Conservation (phyloP, 2,888 invertebrate species). For the Toxonevra muliebris region DNA sequence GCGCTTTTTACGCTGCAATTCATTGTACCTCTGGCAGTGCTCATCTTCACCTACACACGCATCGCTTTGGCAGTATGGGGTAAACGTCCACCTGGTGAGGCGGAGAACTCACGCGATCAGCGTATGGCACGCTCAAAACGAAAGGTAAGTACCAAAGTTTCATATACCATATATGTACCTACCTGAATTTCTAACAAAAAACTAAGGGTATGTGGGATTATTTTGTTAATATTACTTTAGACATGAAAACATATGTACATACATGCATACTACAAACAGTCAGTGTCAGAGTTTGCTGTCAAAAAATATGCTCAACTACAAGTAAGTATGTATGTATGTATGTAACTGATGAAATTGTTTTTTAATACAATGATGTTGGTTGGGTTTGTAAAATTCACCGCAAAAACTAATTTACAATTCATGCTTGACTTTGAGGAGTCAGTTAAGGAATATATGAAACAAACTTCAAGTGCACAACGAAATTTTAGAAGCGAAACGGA, state of each 20-base stretch:
- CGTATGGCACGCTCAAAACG: constrained; percentile 85
- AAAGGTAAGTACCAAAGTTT: constrained; percentile 72
- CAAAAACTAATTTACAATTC: too few species aligned
- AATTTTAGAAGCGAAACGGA: too few species aligned
- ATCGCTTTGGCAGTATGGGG: constrained; percentile 91
- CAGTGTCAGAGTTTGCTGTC: background rate
- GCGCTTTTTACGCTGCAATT: constrained; percentile 85
- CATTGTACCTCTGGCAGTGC: constrained; percentile 80
- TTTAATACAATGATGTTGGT: too few species aligned
- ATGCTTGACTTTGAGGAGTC: too few species aligned
- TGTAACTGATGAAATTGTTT: too few species aligned
- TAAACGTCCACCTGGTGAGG: constrained; percentile 86
- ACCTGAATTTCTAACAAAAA: background rate
- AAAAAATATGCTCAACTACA: background rate
- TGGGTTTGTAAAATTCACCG: too few species aligned
- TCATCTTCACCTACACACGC: constrained; percentile 85
- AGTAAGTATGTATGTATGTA: too few species aligned
- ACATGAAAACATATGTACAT: background rate
- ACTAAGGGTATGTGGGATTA: too few species aligned
- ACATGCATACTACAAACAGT: background rate
- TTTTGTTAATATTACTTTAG: background rate
- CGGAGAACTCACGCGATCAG: constrained; percentile 82
- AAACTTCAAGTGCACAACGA: too few species aligned
- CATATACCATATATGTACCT: background rate
- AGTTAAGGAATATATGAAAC: too few species aligned